Evolutionary conservation across 2,113 vertebrate species (phyloP), one percentile per base, ranked within the genome.

Genomic region (Oncorhynchus nerka): DNA sequence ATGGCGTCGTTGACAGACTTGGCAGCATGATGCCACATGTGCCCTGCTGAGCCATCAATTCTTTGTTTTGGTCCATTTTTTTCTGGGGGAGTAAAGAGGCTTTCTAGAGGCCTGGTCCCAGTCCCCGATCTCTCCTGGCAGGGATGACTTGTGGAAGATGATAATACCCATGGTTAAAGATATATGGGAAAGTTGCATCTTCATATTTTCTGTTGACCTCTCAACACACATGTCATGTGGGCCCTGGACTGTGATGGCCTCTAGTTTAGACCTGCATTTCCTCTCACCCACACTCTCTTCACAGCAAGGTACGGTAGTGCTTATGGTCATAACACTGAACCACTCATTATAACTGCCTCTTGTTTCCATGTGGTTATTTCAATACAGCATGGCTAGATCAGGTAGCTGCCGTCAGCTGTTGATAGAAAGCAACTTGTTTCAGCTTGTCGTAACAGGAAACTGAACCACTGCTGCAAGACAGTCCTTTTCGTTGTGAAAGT

Each of bases 1-100:
- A 85, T 75, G 15, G 76, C 68, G 62, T 74, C 45, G 5, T 76
- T 79, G 80, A 85, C 84, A 87, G 74, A 49, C 4, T 76, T 79
- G 79, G 85, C 83, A 87, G 71, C 62, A 61, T 75, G 64, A 73
- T 85, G 82, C 75, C 65, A 79, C 87, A 45, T 45, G 84, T 89
- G 90, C 67, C 81, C 51, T 73, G 59, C 78, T 49, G 78, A 65
- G 80, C 39, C 9, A 45, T 45, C 39, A 45, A 45, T 45, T 45
- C 8, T 45, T 45, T 45, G 39, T 45, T 45, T 83, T 68, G 77
- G 61, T 62, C 57, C 74, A 1, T 68, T 30, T 20, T 16, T 77
- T 67, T 73, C 74, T 73, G 13, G n/a, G 65, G 55, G 65, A 11
- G 32, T 28, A 70, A 30, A 80, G 76, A 74, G 32, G 16, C 67